Conservation (phyloP, 2,888 invertebrate species). For the Pandemis heparana region DNA sequence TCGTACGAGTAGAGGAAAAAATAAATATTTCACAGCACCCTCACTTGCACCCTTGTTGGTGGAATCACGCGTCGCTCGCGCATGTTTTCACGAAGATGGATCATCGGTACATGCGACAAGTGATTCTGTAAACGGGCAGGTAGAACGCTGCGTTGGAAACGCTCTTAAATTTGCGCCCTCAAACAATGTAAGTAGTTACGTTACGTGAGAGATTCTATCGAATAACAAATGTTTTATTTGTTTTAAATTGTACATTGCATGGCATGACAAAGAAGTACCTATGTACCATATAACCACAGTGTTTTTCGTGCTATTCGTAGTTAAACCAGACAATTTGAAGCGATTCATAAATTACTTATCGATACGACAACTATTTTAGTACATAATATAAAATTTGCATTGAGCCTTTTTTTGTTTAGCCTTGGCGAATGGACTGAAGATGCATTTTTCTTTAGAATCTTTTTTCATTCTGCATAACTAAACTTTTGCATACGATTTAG, state of each 20-base stretch:
- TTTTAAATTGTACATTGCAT: background rate
- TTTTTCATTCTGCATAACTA: too few relatives aligned
- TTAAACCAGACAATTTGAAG: too few relatives aligned
- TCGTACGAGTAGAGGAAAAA: slow-evolving; percentile 70
- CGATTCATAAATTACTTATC: too few relatives aligned
- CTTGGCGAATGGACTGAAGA: too few relatives aligned
- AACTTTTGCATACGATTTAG: too few relatives aligned
- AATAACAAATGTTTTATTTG: background rate
- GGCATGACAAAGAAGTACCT: too few relatives aligned
- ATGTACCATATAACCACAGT: too few relatives aligned
- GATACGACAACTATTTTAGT: too few relatives aligned
- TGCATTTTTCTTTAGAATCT: too few relatives aligned
- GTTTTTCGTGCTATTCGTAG: too few relatives aligned
- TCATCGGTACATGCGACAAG: slow-evolving; percentile 70
- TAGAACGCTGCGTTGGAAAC: slow-evolving; percentile 43
- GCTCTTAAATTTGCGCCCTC: background rate
- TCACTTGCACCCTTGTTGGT: slow-evolving; percentile 77
- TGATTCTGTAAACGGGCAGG: slow-evolving; percentile 54
- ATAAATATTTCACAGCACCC: slow-evolving; percentile 77
- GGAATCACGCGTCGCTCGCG: slow-evolving; percentile 83
- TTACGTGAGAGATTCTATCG: background rate
- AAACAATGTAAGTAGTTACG: background rate
- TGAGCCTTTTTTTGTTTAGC: too few relatives aligned
- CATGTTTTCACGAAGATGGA: slow-evolving; percentile 82
- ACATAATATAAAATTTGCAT: too few relatives aligned